Evolutionary conservation across 2,113 vertebrate genomes (phyloP).

Genomic region (Aegotheles bennettii): DNA sequence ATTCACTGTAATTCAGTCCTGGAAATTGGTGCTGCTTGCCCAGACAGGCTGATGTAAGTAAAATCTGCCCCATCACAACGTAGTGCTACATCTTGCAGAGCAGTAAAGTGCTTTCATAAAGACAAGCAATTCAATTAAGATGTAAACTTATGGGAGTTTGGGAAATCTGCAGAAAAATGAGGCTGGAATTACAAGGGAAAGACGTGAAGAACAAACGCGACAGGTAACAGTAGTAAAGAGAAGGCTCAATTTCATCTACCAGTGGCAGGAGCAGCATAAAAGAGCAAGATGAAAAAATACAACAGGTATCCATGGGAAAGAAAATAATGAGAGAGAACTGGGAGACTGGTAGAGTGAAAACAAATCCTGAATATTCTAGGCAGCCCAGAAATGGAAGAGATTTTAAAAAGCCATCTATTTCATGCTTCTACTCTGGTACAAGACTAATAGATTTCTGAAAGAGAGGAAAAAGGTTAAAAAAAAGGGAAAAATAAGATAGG

Average conservation of each 20-base stretch:
- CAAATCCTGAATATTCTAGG: neutral
- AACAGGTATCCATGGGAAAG: neutral
- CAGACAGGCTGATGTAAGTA: neutral
- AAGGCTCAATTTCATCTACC: neutral
- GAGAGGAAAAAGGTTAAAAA: neutral
- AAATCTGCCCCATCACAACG: neutral
- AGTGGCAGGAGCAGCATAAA: neutral
- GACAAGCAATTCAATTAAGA: neutral
- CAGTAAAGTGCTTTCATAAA: neutral
- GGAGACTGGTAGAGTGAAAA: neutral
- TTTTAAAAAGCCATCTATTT: neutral
- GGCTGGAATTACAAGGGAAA: neutral
- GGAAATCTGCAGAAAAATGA: neutral
- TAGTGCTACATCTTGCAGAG: neutral
- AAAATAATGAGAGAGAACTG: neutral
- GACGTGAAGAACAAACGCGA: neutral
- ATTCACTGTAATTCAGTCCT: neutral
- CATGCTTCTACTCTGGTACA: neutral
- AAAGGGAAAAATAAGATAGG: neutral
- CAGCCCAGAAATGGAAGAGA: neutral
- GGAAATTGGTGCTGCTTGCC: neutral
- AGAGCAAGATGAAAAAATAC: neutral
- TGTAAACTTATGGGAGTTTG: neutral
- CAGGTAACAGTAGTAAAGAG: neutral
- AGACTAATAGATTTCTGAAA: neutral